These are phyloP conservation scores for Etheostoma cragini DNA, from an alignment of 2,113 vertebrate species.

Conservation along the genomic window DNA sequence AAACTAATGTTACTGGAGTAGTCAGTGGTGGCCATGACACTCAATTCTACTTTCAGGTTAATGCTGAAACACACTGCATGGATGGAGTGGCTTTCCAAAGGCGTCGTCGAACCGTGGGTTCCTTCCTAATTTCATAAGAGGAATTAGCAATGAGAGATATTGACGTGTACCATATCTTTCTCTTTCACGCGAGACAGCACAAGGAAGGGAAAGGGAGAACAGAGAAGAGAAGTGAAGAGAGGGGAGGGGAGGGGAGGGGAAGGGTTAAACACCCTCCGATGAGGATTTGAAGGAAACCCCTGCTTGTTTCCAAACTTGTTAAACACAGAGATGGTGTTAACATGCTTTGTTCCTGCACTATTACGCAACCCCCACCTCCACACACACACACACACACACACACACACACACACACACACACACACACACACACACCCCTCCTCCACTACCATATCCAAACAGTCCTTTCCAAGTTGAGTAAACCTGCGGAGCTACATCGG, in stretches of 20 bases:
- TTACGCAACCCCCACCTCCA: constrained; percentile 57
- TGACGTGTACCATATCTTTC: constrained; percentile 14
- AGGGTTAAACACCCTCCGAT: constrained; percentile 39
- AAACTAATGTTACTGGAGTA: constrained; percentile 16
- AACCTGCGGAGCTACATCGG: constrained; percentile 77
- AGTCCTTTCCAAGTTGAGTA: constrained; percentile 65
- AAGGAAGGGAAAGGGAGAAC: not conserved
- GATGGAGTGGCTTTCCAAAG: constrained; percentile 18
- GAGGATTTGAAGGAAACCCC: constrained; percentile 69
- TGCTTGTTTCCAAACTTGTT: constrained; percentile 78
- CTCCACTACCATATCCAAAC: constrained; percentile 61
- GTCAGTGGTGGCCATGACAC: constrained; percentile 14
- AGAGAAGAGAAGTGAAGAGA: not conserved
- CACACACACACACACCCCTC: constrained; percentile 48
- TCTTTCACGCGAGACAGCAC: constrained; percentile 16
- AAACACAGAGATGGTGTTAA: constrained; percentile 84
- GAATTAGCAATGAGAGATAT: constrained; percentile 20
- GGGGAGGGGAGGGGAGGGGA: not conserved
- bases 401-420: constrained; percentile 30
- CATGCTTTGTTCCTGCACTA: constrained; percentile 74
- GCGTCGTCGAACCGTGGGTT: not conserved
- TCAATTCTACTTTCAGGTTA: constrained; percentile 26
- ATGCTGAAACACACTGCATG: not conserved
- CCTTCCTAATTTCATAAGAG: constrained; percentile 14
- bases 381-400: constrained; percentile 37